phyloP scores from a whole-genome alignment of 2,113 vertebrate genomes.

The Leucopsar rothschildi region DNA sequence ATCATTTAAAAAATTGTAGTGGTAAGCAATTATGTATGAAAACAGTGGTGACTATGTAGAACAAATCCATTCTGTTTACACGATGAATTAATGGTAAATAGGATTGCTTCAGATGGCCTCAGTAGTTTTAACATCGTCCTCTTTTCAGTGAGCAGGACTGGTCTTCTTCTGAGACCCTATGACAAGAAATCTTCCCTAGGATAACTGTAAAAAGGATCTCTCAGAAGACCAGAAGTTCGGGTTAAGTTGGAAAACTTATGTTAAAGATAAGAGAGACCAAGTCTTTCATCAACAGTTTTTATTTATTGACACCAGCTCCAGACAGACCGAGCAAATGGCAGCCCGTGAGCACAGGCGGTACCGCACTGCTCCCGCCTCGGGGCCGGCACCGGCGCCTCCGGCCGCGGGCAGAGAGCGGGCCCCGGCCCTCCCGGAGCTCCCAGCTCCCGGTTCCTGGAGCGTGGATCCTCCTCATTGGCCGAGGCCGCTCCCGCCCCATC shows the following conservation, averaged over 20 bases:
- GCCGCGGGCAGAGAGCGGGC: fast-evolving
- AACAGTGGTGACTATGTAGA: neutral
- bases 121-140: neutral
- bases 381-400: neutral
- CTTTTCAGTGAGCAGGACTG: neutral
- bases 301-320: neutral
- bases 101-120: neutral
- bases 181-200: neutral
- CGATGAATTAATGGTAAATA: fast-evolving
- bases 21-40: neutral
- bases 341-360: fast-evolving
- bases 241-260: neutral
- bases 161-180: neutral
- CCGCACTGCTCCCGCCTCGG: neutral
- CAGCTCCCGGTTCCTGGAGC: neutral
- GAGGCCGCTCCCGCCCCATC: fast-evolving
- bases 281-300: neutral
- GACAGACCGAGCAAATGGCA: neutral
- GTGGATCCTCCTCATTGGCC: neutral
- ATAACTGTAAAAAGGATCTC: neutral
- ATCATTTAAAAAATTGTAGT: neutral
- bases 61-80: neutral
- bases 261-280: neutral
- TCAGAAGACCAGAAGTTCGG: neutral
- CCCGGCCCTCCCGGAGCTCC: neutral